phyloP scores from a whole-genome alignment of 2,113 vertebrate species.

The pig (Sus scrofa) region T2T-Sscrofa CM000813.6:22142001-22142500 shows the following conservation, averaged over 20 bases:
- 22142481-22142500: neutral
- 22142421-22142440: neutral
- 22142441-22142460: neutral
- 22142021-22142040: no score
- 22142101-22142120: no score
- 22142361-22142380: conserved; percentile 1
- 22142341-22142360: neutral
- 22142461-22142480: conserved; percentile 6
- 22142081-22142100: no score
- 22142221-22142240: neutral
- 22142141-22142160: no score
- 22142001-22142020: no score
- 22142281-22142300: neutral
- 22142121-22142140: no score
- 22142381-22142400: neutral
- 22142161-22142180: no score
- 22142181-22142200: no score
- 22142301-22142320: neutral
- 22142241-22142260: neutral
- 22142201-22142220: neutral
- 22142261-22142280: neutral
- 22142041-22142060: no score
- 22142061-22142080: no score
- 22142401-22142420: neutral
- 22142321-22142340: conserved; percentile 1